Evolutionary conservation across 2,888 invertebrate genomes (phyloP).

Genomic region (Amiota minor): DNA sequence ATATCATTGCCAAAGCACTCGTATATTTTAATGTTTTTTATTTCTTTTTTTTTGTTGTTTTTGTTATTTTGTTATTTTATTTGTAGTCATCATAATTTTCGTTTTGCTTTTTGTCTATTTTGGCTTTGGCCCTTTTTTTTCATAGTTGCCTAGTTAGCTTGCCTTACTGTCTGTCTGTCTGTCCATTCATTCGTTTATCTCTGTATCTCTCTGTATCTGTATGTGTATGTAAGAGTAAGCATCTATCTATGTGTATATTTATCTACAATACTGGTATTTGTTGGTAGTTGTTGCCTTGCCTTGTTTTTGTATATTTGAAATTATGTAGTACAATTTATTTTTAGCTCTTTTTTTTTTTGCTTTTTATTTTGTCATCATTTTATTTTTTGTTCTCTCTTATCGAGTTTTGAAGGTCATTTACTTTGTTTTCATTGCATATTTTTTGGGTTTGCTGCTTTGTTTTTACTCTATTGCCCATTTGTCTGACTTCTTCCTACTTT

Average conservation of each 20-base stretch:
- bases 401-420: slow-evolving; percentile 66
- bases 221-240: too few relatives aligned
- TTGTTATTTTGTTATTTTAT: slow-evolving; percentile 13
- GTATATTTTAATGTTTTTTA: slow-evolving; percentile 61
- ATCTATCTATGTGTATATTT: background rate
- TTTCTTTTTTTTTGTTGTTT: slow-evolving; percentile 37
- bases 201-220: too few relatives aligned
- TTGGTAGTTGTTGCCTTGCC: too few relatives aligned
- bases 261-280: too few relatives aligned
- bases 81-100: slow-evolving; percentile 6
- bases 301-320: slow-evolving; percentile 49
- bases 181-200: slow-evolving; percentile 35
- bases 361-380: slow-evolving; percentile 41
- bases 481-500: background rate
- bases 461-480: slow-evolving; percentile 8
- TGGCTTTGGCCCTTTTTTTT: slow-evolving; percentile 7
- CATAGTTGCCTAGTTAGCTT: background rate
- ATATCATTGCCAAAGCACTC: slow-evolving; percentile 57
- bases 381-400: slow-evolving; percentile 59
- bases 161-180: background rate
- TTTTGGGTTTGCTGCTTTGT: background rate
- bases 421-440: slow-evolving; percentile 49
- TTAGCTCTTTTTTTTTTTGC: slow-evolving; percentile 63
- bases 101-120: slow-evolving; percentile 6
- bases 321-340: slow-evolving; percentile 59